These are phyloP conservation scores for Acipenser ruthenus DNA, from an alignment of 2,797 vertebrate genomes.

Conservation along the genomic window DNA sequence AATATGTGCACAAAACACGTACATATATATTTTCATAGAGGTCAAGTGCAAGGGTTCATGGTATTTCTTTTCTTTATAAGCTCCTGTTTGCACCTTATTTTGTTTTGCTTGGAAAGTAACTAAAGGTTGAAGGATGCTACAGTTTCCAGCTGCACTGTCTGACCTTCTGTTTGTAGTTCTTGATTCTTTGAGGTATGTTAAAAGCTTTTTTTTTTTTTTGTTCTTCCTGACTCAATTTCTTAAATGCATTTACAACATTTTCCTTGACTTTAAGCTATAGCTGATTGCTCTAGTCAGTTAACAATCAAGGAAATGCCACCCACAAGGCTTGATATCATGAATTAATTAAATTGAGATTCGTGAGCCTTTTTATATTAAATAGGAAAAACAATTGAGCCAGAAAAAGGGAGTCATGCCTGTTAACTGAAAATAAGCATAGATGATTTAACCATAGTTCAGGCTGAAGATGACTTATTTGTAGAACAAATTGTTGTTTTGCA, in stretches of 20 bases:
- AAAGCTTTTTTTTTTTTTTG: slow-evolving; percentile 36
- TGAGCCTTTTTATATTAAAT: too few relatives aligned
- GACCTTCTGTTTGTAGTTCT: background rate
- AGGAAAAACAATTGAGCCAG: too few relatives aligned
- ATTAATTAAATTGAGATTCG: too few relatives aligned
- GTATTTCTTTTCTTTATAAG: background rate
- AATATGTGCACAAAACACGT: background rate
- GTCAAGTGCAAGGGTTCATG: background rate
- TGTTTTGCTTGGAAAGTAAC: background rate
- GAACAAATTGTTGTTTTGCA: too few relatives aligned
- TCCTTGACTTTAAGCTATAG: slow-evolving; percentile 1
- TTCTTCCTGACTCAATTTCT: background rate
- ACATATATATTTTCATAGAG: background rate
- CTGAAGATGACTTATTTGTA: too few relatives aligned
- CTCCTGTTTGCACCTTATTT: background rate
- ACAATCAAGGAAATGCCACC: background rate
- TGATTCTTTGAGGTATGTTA: slow-evolving; percentile 21
- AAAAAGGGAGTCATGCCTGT: too few relatives aligned
- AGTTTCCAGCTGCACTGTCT: background rate
- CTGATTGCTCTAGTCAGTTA: slow-evolving; percentile 21
- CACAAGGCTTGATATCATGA: too few relatives aligned
- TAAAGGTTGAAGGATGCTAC: background rate
- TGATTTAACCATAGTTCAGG: too few relatives aligned
- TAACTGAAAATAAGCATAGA: too few relatives aligned
- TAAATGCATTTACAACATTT: background rate